A percentile compares a stretch with the other conserved stretches of the same genome.
These are phyloP conservation scores for Alethe castanea DNA, from an alignment of 2,113 vertebrate species.

Conservation along the genomic window DNA sequence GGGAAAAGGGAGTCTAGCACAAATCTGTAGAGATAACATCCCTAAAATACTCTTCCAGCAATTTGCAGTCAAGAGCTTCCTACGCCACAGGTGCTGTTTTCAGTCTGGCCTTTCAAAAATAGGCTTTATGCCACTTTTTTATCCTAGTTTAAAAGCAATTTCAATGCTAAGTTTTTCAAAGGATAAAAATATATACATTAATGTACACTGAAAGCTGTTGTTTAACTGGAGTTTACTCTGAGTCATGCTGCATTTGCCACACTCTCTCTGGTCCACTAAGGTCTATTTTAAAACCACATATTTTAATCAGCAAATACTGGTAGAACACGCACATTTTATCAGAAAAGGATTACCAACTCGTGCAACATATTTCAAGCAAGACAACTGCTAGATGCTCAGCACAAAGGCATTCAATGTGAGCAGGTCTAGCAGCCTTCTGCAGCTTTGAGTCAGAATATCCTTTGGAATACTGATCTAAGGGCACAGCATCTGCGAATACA, in stretches of 20 bases:
- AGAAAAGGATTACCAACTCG: not conserved
- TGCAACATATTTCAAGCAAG: not conserved
- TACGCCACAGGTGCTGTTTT: not conserved
- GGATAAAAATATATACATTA: not conserved
- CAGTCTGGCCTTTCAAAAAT: not conserved
- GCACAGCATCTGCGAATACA: not conserved
- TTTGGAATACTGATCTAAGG: not conserved
- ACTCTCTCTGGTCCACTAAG: not conserved
- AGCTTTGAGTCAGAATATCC: not conserved
- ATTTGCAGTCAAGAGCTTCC: constrained; percentile 1
- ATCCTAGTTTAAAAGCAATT: not conserved
- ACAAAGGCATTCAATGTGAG: not conserved
- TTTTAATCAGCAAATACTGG: not conserved
- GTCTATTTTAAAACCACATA: not conserved
- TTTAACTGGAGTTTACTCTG: not conserved
- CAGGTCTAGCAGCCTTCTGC: not conserved
- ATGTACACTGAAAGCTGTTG: not conserved
- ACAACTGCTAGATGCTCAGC: not conserved
- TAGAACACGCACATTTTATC: not conserved
- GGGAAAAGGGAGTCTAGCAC: not conserved
- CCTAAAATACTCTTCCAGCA: not conserved
- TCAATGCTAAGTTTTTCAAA: not conserved
- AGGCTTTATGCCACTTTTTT: not conserved
- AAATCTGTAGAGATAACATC: not conserved
- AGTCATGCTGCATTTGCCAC: not conserved